Evolutionary conservation across 1,140 invertebrate genomes (phyloP), one percentile per base, ranked within the genome.

Genomic region (Zaprionus lachaisei): DNA sequence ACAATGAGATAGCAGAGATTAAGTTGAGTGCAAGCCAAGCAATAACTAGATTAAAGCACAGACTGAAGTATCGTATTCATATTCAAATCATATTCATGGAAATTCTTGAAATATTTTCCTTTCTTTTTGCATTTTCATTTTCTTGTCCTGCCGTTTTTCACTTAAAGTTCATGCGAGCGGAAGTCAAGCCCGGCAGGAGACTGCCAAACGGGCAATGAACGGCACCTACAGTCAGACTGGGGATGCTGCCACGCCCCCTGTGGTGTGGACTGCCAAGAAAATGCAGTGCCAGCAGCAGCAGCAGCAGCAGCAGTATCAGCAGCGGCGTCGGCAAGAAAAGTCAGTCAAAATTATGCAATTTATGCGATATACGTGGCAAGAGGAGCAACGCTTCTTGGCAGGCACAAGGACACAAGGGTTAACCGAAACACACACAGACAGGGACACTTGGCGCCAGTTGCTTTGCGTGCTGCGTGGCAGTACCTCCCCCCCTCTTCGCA

Each of bases 331-430:
- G 67, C 72, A 84, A 80, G 73, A 85, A 90, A 82, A 90, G 81
- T 82, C 82, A 91, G 83, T 92, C 82, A 81, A 91, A 92, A 92
- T 87, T 92, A 87, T 92, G 86, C 83, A 92, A 91, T 92, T 92
- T 91, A 91, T 92, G 83, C 82, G 91, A 87, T 78, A 86, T 79
- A 84, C 81, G 73, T 80, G 66, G 81, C 63, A 54, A 62, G 63
- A n/a, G 69, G 62, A 61, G 62, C 44, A 77, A 72, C 31, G 69
- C 69, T 77, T 73, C 71, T 77, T 77, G 74, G 74, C 74, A 76
- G 61, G 68, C 73, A 72, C 34, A 69, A 72, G 79, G 73, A 72
- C 73, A 76, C 73, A 66, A 57, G 73, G 79, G 71, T 87, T 83
- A 87, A 89, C 80, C 74, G 73, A 89, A 7, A 14, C n/a, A 15